Conservation (phyloP, 2,888 invertebrate species). For the Cerceris rybyensis region DNA sequence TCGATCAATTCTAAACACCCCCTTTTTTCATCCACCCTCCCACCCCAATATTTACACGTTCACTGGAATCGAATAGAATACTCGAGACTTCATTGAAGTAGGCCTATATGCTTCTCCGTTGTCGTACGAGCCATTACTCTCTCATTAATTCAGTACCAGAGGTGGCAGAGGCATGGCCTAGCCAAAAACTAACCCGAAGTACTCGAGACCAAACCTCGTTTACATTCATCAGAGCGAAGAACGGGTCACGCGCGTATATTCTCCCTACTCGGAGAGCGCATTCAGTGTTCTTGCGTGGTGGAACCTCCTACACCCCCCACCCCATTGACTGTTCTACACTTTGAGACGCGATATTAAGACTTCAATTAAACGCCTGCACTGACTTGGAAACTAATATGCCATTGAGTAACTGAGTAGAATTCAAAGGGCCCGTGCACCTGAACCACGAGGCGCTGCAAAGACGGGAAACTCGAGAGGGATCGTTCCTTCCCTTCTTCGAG, state of each 20-base stretch:
- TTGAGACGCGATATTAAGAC: conserved; percentile 66
- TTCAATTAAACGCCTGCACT: conserved; percentile 63
- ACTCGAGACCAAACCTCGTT: conserved; percentile 49
- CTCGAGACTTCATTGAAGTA: conserved; percentile 5
- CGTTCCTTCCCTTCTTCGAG: conserved; percentile 21
- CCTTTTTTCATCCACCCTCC: neutral
- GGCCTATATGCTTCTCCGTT: neutral
- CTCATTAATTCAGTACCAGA: conserved; percentile 51
- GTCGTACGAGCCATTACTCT: conserved; percentile 37
- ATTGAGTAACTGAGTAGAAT: conserved; percentile 57
- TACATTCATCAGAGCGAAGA: conserved; percentile 49
- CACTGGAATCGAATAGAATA: conserved; percentile 20
- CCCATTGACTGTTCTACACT: conserved; percentile 51
- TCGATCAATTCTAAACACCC: neutral
- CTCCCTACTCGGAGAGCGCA: neutral
- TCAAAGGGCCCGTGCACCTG: conserved; percentile 43
- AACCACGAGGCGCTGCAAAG: conserved; percentile 10
- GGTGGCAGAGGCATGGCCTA: conserved; percentile 22
- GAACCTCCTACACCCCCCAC: conserved; percentile 40
- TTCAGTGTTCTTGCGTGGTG: conserved; percentile 41
- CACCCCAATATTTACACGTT: neutral
- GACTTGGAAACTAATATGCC: conserved; percentile 68
- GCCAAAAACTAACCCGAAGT: conserved; percentile 53
- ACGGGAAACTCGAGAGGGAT: conserved; percentile 19
- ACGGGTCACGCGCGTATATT: conserved; percentile 10